Evolutionary conservation across 2,888 invertebrate genomes (phyloP), one percentile per base, ranked within the genome.

Genomic region (Drosophila infuscata): DNA sequence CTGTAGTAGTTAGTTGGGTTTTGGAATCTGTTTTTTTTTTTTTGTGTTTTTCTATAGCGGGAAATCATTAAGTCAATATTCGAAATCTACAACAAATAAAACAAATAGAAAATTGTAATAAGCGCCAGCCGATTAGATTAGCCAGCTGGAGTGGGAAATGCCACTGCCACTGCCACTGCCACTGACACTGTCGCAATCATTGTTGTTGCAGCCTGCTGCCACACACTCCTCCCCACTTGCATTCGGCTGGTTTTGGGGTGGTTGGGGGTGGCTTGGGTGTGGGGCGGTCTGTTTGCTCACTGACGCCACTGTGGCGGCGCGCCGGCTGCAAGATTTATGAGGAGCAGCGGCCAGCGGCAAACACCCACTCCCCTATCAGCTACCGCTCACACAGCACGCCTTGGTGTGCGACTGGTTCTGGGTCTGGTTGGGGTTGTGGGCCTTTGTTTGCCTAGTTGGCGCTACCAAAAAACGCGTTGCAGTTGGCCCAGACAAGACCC

Each of bases 291-390:
- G 83, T 92, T 92, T 91, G 82, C 89, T 67, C 76, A 88, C 74
- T 92, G 92, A 92, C 92, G 92, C 92, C 92, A 92, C 91, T 85
- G 74, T 90, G 92, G 89, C 92, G 92, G 91, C 85, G 79, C 76
- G 79, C 76, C 82, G 82, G 80, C 77, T 74, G 79, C 73, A 90
- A 89, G 91, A 91, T 91, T 91, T 91, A 92, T 91, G 91, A 90
- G 90, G 75, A 78, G 85, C 76, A 66, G 48, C 69, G 54, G 68
- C 58, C 67, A 64, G 46, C 32, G 46, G 25, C 64, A 48, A 38
- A 9, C 25, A 32, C 38, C 25, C 11, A 38, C 3, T 17, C 5
- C 20, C 36, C 41, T 20, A 9, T 3, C 30, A 3, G 15, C 53
- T 25, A 33, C 48, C 49, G 17, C 32, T 46, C n/a, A 46, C 11